Conservation (phyloP, 2,888 invertebrate species). For the Panzeria rudis region DNA sequence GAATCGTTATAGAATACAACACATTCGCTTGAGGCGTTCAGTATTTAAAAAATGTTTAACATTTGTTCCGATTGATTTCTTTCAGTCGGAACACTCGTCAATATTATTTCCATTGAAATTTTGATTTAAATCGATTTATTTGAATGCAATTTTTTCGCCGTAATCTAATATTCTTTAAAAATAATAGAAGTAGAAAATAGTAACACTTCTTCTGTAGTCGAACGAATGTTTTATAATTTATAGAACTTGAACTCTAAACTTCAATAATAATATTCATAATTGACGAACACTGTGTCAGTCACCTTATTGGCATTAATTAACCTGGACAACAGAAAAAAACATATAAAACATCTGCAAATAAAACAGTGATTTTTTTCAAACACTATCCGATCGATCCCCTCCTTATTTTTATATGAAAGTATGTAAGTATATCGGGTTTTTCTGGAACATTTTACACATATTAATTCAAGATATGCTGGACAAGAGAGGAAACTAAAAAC, state of each 20-base stretch:
- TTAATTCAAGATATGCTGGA: slow-evolving; percentile 36
- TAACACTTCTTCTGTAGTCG: background rate
- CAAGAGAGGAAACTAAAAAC: slow-evolving; percentile 10
- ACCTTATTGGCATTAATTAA: slow-evolving; percentile 50
- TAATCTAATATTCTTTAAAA: background rate
- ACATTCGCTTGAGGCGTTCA: no score
- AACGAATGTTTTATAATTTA: background rate
- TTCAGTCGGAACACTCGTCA: no score
- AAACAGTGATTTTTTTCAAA: slow-evolving; percentile 63
- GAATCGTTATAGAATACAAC: no score
- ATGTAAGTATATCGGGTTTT: background rate
- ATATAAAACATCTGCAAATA: slow-evolving; percentile 60
- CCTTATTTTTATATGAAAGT: background rate
- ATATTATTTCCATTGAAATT: no score
- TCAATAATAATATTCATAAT: background rate
- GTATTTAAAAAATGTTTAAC: no score
- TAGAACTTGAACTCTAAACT: slow-evolving; percentile 20
- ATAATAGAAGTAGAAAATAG: background rate
- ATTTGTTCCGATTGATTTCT: no score
- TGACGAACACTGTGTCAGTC: background rate
- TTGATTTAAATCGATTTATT: no score
- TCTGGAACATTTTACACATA: slow-evolving; percentile 33
- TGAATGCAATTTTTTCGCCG: background rate
- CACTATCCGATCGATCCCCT: slow-evolving; percentile 18
- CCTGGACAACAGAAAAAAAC: slow-evolving; percentile 1